phyloP scores from a whole-genome alignment of 1,140 invertebrate species.

The Pectinophora gossypiella region DNA sequence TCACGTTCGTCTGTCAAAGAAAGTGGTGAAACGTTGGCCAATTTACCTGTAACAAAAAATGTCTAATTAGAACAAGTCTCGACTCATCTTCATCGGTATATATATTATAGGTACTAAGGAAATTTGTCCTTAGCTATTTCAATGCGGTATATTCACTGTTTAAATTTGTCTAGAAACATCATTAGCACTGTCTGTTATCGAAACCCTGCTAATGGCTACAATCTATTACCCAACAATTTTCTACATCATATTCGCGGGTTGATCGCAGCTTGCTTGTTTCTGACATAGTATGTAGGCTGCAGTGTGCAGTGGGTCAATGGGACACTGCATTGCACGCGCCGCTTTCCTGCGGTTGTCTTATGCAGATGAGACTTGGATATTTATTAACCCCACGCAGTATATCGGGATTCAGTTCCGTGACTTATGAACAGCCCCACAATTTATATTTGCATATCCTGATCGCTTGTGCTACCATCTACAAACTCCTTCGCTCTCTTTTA shows the following conservation, averaged over 20 bases:
- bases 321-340: conserved; percentile 28
- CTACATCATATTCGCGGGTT: conserved; percentile 39
- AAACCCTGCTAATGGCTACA: neutral
- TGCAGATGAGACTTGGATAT: conserved; percentile 20
- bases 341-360: conserved; percentile 47
- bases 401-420: conserved; percentile 1
- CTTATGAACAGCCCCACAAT: conserved; percentile 1
- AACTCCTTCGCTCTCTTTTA: neutral
- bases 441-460: conserved; percentile 3
- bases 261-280: conserved; percentile 38
- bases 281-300: conserved; percentile 46
- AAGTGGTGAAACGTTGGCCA: neutral
- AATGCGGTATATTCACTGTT: neutral
- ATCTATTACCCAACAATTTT: conserved; percentile 17
- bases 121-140: neutral
- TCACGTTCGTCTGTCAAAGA: neutral
- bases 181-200: neutral
- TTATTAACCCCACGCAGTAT: neutral
- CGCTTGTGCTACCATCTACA: neutral
- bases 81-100: neutral
- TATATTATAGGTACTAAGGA: neutral
- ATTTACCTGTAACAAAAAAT: neutral
- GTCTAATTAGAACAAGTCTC: neutral
- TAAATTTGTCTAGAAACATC: neutral
- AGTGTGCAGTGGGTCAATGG: conserved; percentile 52